Evolutionary conservation across 2,113 vertebrate species (phyloP).

Genomic region (Gavia stellata): DNA sequence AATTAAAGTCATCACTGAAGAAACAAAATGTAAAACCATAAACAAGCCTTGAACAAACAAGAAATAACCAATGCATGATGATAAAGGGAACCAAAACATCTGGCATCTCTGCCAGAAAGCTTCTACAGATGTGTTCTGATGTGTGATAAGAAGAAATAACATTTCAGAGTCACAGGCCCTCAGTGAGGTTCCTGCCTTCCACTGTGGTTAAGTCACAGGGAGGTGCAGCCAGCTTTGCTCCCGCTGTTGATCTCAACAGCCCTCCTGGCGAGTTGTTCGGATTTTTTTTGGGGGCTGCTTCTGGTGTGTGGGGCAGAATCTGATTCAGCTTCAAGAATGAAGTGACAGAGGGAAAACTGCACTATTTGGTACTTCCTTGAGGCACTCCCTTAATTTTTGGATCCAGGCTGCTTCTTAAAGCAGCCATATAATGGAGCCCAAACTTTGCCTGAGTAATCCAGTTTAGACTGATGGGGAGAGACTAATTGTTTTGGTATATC

Average conservation of each 20-base stretch:
- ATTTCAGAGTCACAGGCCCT: neutral
- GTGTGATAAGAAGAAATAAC: conserved; percentile 60
- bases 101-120: conserved; percentile 7
- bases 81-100: conserved; percentile 52
- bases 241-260: neutral
- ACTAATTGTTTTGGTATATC: neutral
- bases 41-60: conserved; percentile 33
- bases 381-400: neutral
- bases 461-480: neutral
- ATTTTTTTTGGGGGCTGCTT: neutral
- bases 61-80: conserved; percentile 18
- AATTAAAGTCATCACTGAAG: neutral
- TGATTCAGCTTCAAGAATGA: neutral
- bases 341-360: neutral
- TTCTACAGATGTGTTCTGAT: conserved; percentile 55
- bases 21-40: conserved; percentile 13
- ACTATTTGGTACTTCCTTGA: neutral
- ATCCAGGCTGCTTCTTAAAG: neutral
- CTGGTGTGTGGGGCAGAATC: neutral
- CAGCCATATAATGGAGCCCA: neutral
- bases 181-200: conserved; percentile 14
- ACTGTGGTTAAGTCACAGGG: neutral
- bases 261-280: neutral
- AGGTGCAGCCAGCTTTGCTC: neutral
- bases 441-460: neutral